Evolutionary conservation across 1,140 invertebrate genomes (phyloP).

Genomic region (Zaprionus gabonicus): DNA sequence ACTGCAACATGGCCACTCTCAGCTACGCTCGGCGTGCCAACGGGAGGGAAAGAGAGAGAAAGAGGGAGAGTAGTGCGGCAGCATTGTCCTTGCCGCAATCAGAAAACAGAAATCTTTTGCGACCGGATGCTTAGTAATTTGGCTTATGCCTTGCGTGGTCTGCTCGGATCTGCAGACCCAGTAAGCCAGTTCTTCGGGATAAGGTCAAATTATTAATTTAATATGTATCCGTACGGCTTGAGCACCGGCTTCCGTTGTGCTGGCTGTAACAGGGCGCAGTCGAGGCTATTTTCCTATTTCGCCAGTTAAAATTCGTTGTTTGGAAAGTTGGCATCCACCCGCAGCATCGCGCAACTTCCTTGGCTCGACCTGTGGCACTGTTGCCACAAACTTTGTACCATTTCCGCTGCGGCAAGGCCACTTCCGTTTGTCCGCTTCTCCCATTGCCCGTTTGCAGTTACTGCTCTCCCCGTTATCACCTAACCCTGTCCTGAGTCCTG

Average conservation of each 20-base stretch:
- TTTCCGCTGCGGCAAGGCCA: constrained; percentile 59
- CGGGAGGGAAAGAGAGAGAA: neutral
- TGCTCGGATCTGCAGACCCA: constrained; percentile 2
- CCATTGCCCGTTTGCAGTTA: constrained; percentile 12
- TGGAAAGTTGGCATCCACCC: constrained; percentile 52
- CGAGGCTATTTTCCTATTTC: constrained; percentile 42
- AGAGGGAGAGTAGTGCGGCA: neutral
- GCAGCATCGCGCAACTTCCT: constrained; percentile 10
- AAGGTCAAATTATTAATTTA: constrained; percentile 83
- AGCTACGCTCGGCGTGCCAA: neutral
- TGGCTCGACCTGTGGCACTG: constrained; percentile 49
- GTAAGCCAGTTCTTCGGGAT: constrained; percentile 36
- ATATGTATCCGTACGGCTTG: constrained; percentile 75
- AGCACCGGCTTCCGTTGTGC: constrained; percentile 66
- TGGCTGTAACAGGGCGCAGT: constrained; percentile 28
- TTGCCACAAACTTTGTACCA: constrained; percentile 68
- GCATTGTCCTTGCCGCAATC: constrained; percentile 74
- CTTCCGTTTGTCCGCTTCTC: constrained; percentile 22
- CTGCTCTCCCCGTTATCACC: constrained; percentile 13
- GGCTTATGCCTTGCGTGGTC: constrained; percentile 38
- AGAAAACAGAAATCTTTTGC: constrained; percentile 70
- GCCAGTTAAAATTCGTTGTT: constrained; percentile 41
- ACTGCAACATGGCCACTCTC: constrained; percentile 64
- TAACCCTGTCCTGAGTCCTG: constrained; percentile 32
- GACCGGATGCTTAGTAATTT: constrained; percentile 67